Percentiles rank a stretch among this genome's conserved stretches.
These are phyloP conservation scores for Tethya wilhelma DNA, from an alignment of 37 sponge, comb jelly and placozoan genomes.

Conservation along the genomic window DNA sequence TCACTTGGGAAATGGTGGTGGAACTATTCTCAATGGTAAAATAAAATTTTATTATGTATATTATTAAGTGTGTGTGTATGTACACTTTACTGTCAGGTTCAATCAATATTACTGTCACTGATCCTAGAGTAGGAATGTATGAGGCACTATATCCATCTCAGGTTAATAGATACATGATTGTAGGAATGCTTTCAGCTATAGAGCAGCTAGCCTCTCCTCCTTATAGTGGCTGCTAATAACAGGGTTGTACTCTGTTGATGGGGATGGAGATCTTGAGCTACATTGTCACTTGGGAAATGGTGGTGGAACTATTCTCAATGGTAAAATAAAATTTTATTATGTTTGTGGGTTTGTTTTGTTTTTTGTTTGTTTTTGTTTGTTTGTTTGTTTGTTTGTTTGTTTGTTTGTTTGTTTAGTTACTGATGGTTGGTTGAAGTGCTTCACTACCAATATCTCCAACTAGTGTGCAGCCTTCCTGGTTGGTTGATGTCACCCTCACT, in stretches of 20 bases:
- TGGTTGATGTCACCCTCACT: too few species aligned
- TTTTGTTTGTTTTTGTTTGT: too few species aligned
- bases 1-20: neutral
- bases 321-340: neutral
- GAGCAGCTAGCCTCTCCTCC: neutral
- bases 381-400: too few species aligned
- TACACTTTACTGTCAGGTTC: neutral
- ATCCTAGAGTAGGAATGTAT: neutral
- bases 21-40: slow-evolving; percentile 8
- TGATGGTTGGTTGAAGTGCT: too few species aligned
- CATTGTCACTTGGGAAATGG: neutral
- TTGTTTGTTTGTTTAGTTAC: too few species aligned
- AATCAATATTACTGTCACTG: neutral
- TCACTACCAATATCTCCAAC: too few species aligned
- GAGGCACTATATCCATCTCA: neutral
- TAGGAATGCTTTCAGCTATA: neutral
- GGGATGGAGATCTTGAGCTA: neutral
- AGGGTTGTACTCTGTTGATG: neutral
- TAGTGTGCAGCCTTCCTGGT: too few species aligned
- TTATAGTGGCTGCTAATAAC: neutral
- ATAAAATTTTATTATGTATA: neutral
- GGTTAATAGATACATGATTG: neutral
- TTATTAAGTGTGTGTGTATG: neutral
- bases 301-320: neutral
- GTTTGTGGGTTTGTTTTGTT: too few species aligned